Base-by-base conservation (phyloP, 1,140 invertebrate species). In the Caerostris extrusa region DNA sequence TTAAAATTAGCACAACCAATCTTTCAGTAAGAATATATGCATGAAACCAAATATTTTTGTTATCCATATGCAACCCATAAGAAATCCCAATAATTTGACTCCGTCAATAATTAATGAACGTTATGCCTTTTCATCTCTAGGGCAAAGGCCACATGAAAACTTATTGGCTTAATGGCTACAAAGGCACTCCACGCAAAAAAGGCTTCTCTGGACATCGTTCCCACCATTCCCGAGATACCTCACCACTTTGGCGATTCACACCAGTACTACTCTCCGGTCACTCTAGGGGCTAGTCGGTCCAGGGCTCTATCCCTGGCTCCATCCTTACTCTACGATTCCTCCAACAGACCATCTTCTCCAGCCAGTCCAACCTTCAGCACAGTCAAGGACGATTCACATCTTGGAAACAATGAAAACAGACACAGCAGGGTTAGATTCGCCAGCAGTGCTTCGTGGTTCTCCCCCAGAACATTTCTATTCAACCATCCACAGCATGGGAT, bases 61-160 rank as follows among this genome's bases (percentile, higher is more conserved):
- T 1, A 34, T 34, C 0, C 2, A 34, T 34, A 34, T 34, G 34
- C 34, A 34, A 34, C 34, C 34, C 34, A 34, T 34, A 34, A 34
- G 2, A 1, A 34, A 34, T 34, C 34, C 34, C 34, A 34, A 1
- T 34, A 34, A 34, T 34, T 34, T 0, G 0, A 34, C 2, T 34
- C 34, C 0, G 2, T 34, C 34, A 34, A 34, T 34, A 34, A 34
- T 34, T 34, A 34, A 34, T 34, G 0, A 34, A 34, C 2, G 34
- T 34, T 34, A 34, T 34, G 34, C 34, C 5, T 86, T 12, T 95
- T 57, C 93, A 7, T 83, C 95, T 95, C 71, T 94, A 95, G 95
- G 96, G 96, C 95, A 95, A 96, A 98, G 98, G 98, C 60, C 96
- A 97, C 57, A 99, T 99, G 98, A 98, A 98, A 95, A 99, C 98